Evolutionary conservation across 2,113 vertebrate species (phyloP).

Genomic region (Limanda limanda): DNA sequence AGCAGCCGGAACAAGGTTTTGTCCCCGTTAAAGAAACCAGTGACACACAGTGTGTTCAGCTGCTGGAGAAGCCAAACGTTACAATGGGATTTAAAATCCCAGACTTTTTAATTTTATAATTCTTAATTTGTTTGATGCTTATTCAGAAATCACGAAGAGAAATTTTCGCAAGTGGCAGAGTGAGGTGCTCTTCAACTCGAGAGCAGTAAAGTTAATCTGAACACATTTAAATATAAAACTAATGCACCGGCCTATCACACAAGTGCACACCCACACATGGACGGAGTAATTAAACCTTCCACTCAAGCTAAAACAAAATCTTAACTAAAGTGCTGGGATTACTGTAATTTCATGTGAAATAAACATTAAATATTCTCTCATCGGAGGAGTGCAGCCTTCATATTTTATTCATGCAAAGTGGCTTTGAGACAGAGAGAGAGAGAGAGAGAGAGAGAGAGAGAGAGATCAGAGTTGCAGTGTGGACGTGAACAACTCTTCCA

Average conservation of each 20-base stretch:
- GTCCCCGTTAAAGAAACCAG: too few relatives aligned
- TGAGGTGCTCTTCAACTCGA: not conserved
- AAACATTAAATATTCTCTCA: slow-evolving; percentile 25
- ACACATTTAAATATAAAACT: not conserved
- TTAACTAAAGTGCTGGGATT: slow-evolving; percentile 19
- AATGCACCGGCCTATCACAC: not conserved
- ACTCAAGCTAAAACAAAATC: slow-evolving; percentile 14
- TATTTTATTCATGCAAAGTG: slow-evolving; percentile 47
- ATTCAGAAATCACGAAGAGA: not conserved
- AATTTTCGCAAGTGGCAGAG: not conserved
- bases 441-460: not conserved
- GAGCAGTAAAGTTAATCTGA: not conserved
- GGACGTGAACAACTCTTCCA: slow-evolving; percentile 29
- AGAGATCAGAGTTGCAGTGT: not conserved
- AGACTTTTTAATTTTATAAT: not conserved
- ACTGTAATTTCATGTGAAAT: slow-evolving; percentile 41
- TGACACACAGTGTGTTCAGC: too few relatives aligned
- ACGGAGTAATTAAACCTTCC: slow-evolving; percentile 13
- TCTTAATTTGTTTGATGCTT: not conserved
- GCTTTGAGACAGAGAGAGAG: slow-evolving; percentile 11
- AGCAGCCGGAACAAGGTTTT: too few relatives aligned
- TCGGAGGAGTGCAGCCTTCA: slow-evolving; percentile 42
- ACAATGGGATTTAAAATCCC: too few relatives aligned
- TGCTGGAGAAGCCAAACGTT: too few relatives aligned
- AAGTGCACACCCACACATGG: not conserved